Evolutionary conservation across 2,888 invertebrate genomes (phyloP).

Genomic region (Sinodicranocentrus sp.): DNA sequence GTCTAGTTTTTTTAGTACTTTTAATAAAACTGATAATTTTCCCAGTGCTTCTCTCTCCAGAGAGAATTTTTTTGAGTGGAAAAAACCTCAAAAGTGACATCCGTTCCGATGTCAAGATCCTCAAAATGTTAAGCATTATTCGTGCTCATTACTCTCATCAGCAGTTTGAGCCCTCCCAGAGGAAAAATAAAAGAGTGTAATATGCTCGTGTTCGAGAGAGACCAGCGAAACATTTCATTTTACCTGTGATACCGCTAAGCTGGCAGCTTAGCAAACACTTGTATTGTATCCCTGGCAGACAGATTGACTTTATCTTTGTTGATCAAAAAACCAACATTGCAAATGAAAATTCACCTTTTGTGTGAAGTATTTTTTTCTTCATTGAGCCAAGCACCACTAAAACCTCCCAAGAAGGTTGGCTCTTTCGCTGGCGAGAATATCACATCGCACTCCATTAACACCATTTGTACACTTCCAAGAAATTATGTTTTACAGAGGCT

Average conservation of each 20-base stretch:
- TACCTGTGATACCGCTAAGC: conserved; percentile 15
- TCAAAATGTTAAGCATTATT: conserved; percentile 12
- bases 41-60: conserved; percentile 19
- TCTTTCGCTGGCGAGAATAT: no score
- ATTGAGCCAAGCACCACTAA: not conserved
- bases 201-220: no score
- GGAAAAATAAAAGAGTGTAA: not conserved
- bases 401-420: conserved; percentile 57
- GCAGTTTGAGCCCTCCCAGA: conserved; percentile 59
- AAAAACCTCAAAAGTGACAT: conserved; percentile 60
- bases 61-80: not conserved
- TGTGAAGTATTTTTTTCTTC: conserved; percentile 28
- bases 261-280: conserved; percentile 57
- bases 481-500: no score
- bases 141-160: conserved; percentile 45
- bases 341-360: conserved; percentile 59
- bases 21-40: conserved; percentile 42
- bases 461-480: no score
- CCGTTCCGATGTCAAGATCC: conserved; percentile 63
- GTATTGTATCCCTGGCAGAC: conserved; percentile 56
- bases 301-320: conserved; percentile 65
- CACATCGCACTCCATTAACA: no score
- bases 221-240: not conserved
- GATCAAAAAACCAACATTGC: conserved; percentile 55
- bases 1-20: not conserved